phyloP scores from a whole-genome alignment of 2,888 invertebrate species.

The Ophioninae sp. region DNA sequence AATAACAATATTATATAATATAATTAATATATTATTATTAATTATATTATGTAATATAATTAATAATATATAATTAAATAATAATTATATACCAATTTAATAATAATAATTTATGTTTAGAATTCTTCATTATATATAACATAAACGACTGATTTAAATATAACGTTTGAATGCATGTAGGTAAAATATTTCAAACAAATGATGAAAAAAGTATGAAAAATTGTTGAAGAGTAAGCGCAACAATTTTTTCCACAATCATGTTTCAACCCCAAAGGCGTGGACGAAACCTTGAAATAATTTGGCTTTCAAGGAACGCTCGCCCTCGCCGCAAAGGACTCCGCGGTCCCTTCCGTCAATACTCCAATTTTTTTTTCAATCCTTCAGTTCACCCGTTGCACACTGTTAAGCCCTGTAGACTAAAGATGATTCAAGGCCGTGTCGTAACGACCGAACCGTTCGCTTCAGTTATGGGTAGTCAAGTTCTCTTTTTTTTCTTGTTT shows the following conservation, averaged over 20 bases:
- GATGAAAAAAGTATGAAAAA: too few species aligned
- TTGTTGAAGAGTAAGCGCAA: not conserved
- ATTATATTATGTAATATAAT: too few species aligned
- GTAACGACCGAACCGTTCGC: constrained; percentile 60
- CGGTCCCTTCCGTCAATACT: constrained; percentile 75
- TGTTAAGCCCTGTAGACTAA: constrained; percentile 59
- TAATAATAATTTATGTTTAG: too few species aligned
- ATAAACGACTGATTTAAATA: too few species aligned
- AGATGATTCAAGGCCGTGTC: constrained; percentile 69
- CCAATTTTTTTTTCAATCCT: constrained; percentile 73
- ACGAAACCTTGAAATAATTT: constrained; percentile 52
- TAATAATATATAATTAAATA: too few species aligned
- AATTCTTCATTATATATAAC: too few species aligned
- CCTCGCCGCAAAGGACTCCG: constrained; percentile 63
- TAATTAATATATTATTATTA: too few species aligned
- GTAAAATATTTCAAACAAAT: too few species aligned
- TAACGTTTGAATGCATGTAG: too few species aligned
- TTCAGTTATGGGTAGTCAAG: constrained; percentile 30
- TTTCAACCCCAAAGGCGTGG: not conserved
- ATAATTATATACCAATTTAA: too few species aligned
- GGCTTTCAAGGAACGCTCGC: constrained; percentile 43
- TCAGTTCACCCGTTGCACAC: constrained; percentile 56
- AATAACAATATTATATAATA: too few species aligned
- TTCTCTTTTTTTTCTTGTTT: constrained; percentile 58
- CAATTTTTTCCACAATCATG: not conserved